These are phyloP conservation scores for Vulpes ferrilata DNA, from an alignment of 2,113 vertebrate species.

Conservation along the genomic window DNA sequence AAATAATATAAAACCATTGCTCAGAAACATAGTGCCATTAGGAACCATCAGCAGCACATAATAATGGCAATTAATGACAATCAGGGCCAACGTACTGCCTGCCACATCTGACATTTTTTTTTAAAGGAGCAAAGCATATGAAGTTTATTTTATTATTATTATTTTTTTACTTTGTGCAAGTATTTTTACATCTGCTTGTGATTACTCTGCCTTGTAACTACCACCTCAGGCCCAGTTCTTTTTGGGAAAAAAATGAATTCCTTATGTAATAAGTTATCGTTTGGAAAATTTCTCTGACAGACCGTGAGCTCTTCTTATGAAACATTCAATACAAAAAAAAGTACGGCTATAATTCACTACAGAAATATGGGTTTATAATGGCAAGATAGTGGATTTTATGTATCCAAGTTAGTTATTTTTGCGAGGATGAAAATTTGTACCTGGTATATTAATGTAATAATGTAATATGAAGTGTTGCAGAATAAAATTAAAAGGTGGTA, in stretches of 20 bases:
- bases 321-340: slow-evolving; percentile 67
- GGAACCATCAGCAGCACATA: slow-evolving; percentile 37
- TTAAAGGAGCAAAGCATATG: slow-evolving; percentile 67
- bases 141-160: slow-evolving; percentile 79
- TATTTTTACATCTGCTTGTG: slow-evolving; percentile 82
- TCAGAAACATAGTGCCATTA: slow-evolving; percentile 51
- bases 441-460: slow-evolving; percentile 42
- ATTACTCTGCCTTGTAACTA: slow-evolving; percentile 81
- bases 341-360: slow-evolving; percentile 62
- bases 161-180: slow-evolving; percentile 63
- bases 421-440: slow-evolving; percentile 55
- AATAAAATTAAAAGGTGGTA: not conserved
- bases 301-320: slow-evolving; percentile 75
- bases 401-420: slow-evolving; percentile 34
- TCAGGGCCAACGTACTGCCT: slow-evolving; percentile 45
- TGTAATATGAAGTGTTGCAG: not conserved
- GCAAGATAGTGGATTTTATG: slow-evolving; percentile 35
- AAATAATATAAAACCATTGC: slow-evolving; percentile 72
- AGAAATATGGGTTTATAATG: slow-evolving; percentile 57
- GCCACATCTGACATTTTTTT: slow-evolving; percentile 62
- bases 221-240: slow-evolving; percentile 73
- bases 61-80: slow-evolving; percentile 71
- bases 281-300: slow-evolving; percentile 80
- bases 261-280: slow-evolving; percentile 83
- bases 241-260: slow-evolving; percentile 78